Conservation (phyloP, 1,140 invertebrate genomes). For the Atta texana region DNA sequence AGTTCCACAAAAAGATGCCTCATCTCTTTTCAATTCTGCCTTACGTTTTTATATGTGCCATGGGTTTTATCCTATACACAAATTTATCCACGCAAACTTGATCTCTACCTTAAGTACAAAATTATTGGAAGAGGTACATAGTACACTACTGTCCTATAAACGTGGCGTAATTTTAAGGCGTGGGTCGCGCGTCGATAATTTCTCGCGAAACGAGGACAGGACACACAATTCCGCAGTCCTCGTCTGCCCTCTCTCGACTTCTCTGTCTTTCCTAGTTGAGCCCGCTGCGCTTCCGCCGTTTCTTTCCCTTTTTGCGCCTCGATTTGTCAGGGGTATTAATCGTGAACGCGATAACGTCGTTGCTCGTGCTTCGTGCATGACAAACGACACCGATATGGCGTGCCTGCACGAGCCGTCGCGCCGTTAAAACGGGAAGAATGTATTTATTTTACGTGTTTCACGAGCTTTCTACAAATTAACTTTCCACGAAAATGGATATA, state of each 20-base stretch:
- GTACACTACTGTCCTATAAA: slow-evolving; percentile 30
- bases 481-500: slow-evolving; percentile 72
- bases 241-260: background rate
- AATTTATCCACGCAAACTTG: slow-evolving; percentile 8
- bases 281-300: slow-evolving; percentile 2
- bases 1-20: too few relatives aligned
- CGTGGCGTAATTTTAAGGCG: slow-evolving; percentile 55
- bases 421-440: slow-evolving; percentile 77
- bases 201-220: slow-evolving; percentile 51
- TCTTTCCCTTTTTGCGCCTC: slow-evolving; percentile 37
- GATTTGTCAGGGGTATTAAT: slow-evolving; percentile 72
- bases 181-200: slow-evolving; percentile 55
- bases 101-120: background rate
- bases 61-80: background rate
- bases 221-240: slow-evolving; percentile 41
- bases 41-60: too few relatives aligned
- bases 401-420: slow-evolving; percentile 65
- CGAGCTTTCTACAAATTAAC: slow-evolving; percentile 81
- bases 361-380: slow-evolving; percentile 78
- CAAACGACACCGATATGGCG: slow-evolving; percentile 79
- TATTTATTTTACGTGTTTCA: slow-evolving; percentile 80
- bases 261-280: slow-evolving; percentile 6
- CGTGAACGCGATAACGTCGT: slow-evolving; percentile 77
- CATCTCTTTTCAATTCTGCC: too few relatives aligned
- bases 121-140: background rate